phyloP scores from a whole-genome alignment of 2,113 vertebrate genomes.

The Butorides virescens region DNA sequence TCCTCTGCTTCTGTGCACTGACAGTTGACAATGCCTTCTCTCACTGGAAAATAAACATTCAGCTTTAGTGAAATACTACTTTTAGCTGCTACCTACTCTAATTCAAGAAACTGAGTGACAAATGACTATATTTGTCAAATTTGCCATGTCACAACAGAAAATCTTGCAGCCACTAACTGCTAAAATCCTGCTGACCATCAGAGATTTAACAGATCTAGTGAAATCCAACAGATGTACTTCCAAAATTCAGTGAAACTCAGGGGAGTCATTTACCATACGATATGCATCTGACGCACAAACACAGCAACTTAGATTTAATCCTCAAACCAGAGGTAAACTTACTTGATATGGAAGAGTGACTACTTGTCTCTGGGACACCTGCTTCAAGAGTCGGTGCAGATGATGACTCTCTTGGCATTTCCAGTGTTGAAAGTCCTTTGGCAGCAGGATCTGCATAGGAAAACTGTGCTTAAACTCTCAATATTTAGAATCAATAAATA shows the following conservation, averaged over 20 bases:
- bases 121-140: background rate
- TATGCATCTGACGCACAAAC: background rate
- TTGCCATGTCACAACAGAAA: background rate
- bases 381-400: constrained; percentile 94
- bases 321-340: constrained; percentile 63
- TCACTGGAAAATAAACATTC: background rate
- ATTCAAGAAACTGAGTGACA: background rate
- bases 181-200: background rate
- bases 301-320: background rate
- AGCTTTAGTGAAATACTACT: background rate
- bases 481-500: background rate
- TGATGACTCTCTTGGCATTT: constrained; percentile 93
- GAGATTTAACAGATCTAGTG: background rate
- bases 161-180: background rate
- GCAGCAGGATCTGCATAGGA: constrained; percentile 81
- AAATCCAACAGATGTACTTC: background rate
- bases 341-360: constrained; percentile 94
- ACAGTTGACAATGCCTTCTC: background rate
- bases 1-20: background rate
- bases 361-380: constrained; percentile 88
- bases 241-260: background rate
- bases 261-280: background rate
- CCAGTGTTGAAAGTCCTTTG: constrained; percentile 90
- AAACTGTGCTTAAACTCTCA: constrained; percentile 27
- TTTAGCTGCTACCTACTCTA: background rate